Evolutionary conservation across 2,888 invertebrate species (phyloP).

Genomic region (Bruchidius siliquastri): DNA sequence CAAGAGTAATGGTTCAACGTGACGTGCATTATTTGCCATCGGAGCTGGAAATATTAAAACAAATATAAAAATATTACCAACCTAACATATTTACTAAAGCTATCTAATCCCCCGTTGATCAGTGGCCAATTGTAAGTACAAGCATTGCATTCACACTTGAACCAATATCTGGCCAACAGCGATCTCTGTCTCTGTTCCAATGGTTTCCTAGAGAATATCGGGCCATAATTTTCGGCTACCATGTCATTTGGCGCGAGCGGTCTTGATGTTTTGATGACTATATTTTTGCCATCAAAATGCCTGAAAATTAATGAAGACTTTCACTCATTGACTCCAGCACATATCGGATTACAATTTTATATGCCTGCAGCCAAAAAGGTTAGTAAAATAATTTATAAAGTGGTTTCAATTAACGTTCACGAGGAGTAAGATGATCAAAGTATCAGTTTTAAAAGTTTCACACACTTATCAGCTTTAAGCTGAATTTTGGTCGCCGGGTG

Average conservation of each 20-base stretch:
- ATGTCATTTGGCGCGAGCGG: conserved; percentile 61
- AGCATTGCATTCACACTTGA: conserved; percentile 67
- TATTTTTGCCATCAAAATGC: conserved; percentile 68
- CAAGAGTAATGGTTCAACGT: no score
- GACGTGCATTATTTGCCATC: no score
- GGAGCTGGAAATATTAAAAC: no score
- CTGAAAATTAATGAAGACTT: conserved; percentile 45
- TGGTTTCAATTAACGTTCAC: no score
- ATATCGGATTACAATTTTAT: no score
- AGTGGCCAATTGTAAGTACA: conserved; percentile 74
- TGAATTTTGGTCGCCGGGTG: no score
- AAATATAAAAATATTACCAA: conserved; percentile 23
- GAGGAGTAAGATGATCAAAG: no score
- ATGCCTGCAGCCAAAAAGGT: no score
- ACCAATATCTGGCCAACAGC: conserved; percentile 72
- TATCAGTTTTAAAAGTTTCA: no score
- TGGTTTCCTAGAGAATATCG: conserved; percentile 61
- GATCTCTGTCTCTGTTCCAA: conserved; percentile 58
- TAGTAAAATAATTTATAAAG: no score
- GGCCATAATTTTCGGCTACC: conserved; percentile 82
- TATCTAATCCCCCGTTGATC: conserved; percentile 55
- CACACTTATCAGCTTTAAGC: no score
- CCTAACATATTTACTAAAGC: conserved; percentile 44
- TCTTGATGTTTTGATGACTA: conserved; percentile 65
- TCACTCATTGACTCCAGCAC: background rate